Conservation (phyloP, 2,888 invertebrate genomes). For the Apoda limacodes region DNA sequence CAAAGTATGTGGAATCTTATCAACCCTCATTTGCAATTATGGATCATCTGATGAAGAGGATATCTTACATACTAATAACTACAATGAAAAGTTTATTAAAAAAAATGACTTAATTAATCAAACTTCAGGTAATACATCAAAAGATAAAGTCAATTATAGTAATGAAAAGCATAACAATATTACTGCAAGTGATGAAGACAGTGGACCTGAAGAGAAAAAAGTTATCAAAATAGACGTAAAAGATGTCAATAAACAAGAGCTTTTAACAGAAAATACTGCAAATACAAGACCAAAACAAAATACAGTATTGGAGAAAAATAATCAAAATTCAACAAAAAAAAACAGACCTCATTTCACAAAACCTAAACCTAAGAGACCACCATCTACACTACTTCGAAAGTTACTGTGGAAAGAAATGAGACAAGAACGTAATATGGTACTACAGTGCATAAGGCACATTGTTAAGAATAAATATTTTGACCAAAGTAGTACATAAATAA, state of each 20-base stretch:
- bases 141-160: constrained; percentile 12
- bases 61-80: constrained; percentile 11
- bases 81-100: too few relatives aligned
- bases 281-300: too few relatives aligned
- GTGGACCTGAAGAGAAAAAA: constrained; percentile 61
- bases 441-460: constrained; percentile 88
- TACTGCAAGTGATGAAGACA: constrained; percentile 39
- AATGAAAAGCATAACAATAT: neutral
- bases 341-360: constrained; percentile 17
- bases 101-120: too few relatives aligned
- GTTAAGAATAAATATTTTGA: constrained; percentile 82
- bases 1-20: constrained; percentile 63
- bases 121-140: constrained; percentile 2
- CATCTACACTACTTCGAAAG: constrained; percentile 75
- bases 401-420: constrained; percentile 82
- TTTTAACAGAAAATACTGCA: too few relatives aligned
- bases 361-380: constrained; percentile 27
- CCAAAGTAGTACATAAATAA: constrained; percentile 19
- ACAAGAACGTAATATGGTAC: constrained; percentile 86
- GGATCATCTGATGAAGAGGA: constrained; percentile 61
- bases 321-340: constrained; percentile 14
- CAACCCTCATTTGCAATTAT: constrained; percentile 69
- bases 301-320: constrained; percentile 11
- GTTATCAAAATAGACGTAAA: constrained; percentile 27
- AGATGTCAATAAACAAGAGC: neutral